Percentiles rank a stretch among this genome's conserved stretches.
Conservation (phyloP, 2,888 invertebrate species). For the Scaeva pyrastri region DNA sequence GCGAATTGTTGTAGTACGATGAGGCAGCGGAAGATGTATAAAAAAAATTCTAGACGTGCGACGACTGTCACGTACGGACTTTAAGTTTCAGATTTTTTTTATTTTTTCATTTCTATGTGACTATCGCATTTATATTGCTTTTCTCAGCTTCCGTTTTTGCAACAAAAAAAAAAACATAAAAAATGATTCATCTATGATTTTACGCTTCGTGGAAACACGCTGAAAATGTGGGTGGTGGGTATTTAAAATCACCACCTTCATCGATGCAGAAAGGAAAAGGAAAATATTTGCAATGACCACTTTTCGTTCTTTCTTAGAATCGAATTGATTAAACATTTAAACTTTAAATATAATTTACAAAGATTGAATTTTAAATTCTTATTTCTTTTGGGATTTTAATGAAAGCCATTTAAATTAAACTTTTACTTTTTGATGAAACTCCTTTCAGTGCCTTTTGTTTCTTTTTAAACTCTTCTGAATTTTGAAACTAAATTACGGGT, state of each 20-base stretch:
- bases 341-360: too few species aligned
- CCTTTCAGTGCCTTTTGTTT: too few species aligned
- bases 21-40: conserved; percentile 43
- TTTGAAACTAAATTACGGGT: too few species aligned
- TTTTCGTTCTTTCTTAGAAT: background rate
- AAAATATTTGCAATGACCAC: conserved; percentile 8
- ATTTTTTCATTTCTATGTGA: conserved; percentile 30
- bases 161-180: conserved; percentile 20
- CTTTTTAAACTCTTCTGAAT: too few species aligned
- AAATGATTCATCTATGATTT: conserved; percentile 41
- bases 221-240: background rate
- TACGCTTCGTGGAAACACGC: background rate
- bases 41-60: conserved; percentile 66
- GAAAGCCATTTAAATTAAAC: too few species aligned
- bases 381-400: too few species aligned
- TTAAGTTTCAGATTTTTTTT: conserved; percentile 30
- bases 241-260: background rate
- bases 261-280: background rate
- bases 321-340: too few species aligned
- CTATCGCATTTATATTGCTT: conserved; percentile 51
- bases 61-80: conserved; percentile 68
- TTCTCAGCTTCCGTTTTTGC: conserved; percentile 1
- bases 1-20: background rate
- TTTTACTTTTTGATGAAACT: too few species aligned
- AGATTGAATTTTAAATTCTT: too few species aligned